A percentile compares a stretch with the other conserved stretches of the same genome.
These are phyloP conservation scores for Limulus polyphemus DNA, from an alignment of 2,888 invertebrate genomes.

Conservation along the genomic window DNA sequence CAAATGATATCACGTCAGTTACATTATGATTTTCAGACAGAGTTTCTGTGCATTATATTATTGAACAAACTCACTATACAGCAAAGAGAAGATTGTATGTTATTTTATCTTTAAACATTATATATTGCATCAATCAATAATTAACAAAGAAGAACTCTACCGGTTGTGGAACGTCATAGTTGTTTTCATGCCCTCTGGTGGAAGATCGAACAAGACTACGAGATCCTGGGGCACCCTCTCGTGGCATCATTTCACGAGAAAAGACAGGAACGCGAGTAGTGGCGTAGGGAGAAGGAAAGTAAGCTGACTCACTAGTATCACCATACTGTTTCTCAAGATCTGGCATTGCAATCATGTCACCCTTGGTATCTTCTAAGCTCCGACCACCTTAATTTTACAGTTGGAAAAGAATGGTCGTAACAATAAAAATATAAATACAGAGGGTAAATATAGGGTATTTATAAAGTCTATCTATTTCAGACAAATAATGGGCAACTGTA, in stretches of 20 bases:
- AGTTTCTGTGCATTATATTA: too few relatives aligned
- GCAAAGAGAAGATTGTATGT: too few relatives aligned
- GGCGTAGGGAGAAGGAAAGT: constrained; percentile 20
- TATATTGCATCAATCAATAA: too few relatives aligned
- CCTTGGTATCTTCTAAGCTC: constrained; percentile 16
- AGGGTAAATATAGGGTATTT: too few relatives aligned
- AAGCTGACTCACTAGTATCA: constrained; percentile 17
- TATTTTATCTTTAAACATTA: too few relatives aligned
- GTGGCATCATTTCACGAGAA: constrained; percentile 14
- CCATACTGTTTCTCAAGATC: constrained; percentile 21
- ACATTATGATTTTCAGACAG: too few relatives aligned
- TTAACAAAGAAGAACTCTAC: background rate
- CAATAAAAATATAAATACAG: background rate
- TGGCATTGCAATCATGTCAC: constrained; percentile 17
- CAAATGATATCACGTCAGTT: too few relatives aligned
- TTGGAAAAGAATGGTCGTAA: background rate
- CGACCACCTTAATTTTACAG: constrained; percentile 8
- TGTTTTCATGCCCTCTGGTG: constrained; percentile 12
- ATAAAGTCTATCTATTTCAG: too few relatives aligned
- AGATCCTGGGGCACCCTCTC: constrained; percentile 10
- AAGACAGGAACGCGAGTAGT: constrained; percentile 16
- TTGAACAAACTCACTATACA: too few relatives aligned
- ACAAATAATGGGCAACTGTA: too few relatives aligned
- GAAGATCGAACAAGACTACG: constrained; percentile 16
- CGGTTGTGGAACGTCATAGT: constrained; percentile 21